These are phyloP conservation scores for Hirundichthys speculiger DNA, from an alignment of 2,113 vertebrate genomes.

Conservation along the genomic window DNA sequence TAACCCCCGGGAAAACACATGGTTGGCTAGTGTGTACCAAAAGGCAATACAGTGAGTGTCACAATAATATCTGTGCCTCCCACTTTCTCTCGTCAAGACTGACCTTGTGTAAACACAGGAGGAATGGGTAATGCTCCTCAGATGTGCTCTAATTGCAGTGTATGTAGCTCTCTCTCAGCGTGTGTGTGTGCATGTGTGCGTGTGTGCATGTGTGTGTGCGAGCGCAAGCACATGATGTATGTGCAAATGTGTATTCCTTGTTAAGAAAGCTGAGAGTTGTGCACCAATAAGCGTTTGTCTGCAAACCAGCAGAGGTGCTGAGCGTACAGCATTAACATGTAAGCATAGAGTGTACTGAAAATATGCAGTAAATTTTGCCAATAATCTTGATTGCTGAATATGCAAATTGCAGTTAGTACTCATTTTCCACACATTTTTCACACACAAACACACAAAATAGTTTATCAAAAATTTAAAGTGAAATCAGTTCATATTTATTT, in stretches of 20 bases:
- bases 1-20: slow-evolving; percentile 69
- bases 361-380: neutral
- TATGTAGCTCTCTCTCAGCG: slow-evolving; percentile 29
- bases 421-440: neutral
- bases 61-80: slow-evolving; percentile 72
- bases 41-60: slow-evolving; percentile 70
- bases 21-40: slow-evolving; percentile 46
- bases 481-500: too few species aligned
- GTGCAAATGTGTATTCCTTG: slow-evolving; percentile 40
- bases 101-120: slow-evolving; percentile 79
- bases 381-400: neutral
- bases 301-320: slow-evolving; percentile 53
- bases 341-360: neutral
- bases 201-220: slow-evolving; percentile 16
- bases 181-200: neutral
- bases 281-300: slow-evolving; percentile 45
- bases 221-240: too few species aligned
- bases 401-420: too few species aligned
- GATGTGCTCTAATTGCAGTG: slow-evolving; percentile 74
- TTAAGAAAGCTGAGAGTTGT: slow-evolving; percentile 45
- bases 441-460: neutral
- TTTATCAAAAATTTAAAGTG: too few species aligned
- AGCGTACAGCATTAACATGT: slow-evolving; percentile 19
- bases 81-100: slow-evolving; percentile 62
- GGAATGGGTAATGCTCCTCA: slow-evolving; percentile 78